Evolutionary conservation across 2,888 invertebrate species (phyloP).

Genomic region (Netelia virgata): DNA sequence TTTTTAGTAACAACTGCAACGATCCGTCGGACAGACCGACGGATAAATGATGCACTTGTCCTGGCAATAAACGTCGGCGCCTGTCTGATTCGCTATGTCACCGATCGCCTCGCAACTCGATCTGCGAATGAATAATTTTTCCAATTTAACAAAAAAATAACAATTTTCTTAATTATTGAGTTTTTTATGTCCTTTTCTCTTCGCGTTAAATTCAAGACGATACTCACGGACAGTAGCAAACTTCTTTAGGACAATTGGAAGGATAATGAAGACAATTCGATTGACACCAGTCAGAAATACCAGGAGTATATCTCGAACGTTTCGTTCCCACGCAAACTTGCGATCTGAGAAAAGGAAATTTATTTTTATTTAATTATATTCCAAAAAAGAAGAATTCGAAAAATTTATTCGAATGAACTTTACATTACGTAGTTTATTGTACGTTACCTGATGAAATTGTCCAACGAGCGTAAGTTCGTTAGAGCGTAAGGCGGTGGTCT

Average conservation of each 20-base stretch:
- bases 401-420: conserved; percentile 1
- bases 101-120: conserved; percentile 93
- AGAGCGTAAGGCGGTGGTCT: conserved; percentile 90
- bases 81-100: conserved; percentile 89
- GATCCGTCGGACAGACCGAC: conserved; percentile 89
- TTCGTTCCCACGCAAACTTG: conserved; percentile 92
- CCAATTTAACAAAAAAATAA: conserved; percentile 5
- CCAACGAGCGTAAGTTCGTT: conserved; percentile 81
- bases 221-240: conserved; percentile 94
- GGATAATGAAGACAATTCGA: conserved; percentile 94
- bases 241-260: conserved; percentile 92
- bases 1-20: conserved; percentile 90
- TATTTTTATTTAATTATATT: background rate
- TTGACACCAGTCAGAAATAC: conserved; percentile 94
- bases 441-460: conserved; percentile 90
- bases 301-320: conserved; percentile 89
- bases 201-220: conserved; percentile 3
- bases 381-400: background rate
- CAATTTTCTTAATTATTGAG: background rate
- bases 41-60: conserved; percentile 94
- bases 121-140: conserved; percentile 85
- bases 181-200: background rate
- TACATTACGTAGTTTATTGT: background rate
- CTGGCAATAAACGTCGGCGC: conserved; percentile 94
- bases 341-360: conserved; percentile 86